phyloP scores from a whole-genome alignment of 2,797 vertebrate genomes.

The Kryptopterus vitreolus region DNA sequence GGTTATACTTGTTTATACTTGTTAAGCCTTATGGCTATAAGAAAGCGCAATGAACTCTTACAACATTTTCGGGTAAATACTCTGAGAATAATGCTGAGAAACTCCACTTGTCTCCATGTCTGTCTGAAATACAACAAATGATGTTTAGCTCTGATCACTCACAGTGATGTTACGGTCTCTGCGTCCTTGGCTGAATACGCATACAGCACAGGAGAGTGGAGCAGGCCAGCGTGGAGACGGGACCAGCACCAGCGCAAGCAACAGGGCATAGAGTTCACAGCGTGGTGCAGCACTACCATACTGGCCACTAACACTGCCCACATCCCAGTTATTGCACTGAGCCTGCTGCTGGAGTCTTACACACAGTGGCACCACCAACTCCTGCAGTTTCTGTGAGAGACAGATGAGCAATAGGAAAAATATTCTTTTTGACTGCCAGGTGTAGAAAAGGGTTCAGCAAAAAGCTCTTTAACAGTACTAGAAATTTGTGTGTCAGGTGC shows the following conservation, averaged over 20 bases:
- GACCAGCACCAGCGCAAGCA: constrained; percentile 82
- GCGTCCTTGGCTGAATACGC: constrained; percentile 78
- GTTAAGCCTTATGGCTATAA: no score
- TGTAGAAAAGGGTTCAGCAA: no score
- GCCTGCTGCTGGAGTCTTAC: constrained; percentile 78
- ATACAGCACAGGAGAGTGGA: constrained; percentile 80
- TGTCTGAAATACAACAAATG: no score
- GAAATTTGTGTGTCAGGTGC: no score
- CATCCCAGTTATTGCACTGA: constrained; percentile 58
- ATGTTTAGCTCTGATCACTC: constrained; percentile 23
- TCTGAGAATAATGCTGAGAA: neutral
- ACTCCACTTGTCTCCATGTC: no score
- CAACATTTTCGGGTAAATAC: no score
- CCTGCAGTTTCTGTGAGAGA: constrained; percentile 79
- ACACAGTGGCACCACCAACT: constrained; percentile 80
- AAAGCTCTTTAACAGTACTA: no score
- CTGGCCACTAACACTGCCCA: constrained; percentile 67
- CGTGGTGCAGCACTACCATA: constrained; percentile 77
- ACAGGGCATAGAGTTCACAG: constrained; percentile 80
- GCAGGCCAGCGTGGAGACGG: constrained; percentile 80
- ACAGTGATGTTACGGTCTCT: constrained; percentile 80
- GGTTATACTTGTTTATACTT: no score
- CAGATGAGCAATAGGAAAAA: no score
- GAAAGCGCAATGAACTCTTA: no score
- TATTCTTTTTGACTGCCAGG: no score